Base-by-base conservation (phyloP, 2,888 invertebrate species). In the Patella caerulea region DNA sequence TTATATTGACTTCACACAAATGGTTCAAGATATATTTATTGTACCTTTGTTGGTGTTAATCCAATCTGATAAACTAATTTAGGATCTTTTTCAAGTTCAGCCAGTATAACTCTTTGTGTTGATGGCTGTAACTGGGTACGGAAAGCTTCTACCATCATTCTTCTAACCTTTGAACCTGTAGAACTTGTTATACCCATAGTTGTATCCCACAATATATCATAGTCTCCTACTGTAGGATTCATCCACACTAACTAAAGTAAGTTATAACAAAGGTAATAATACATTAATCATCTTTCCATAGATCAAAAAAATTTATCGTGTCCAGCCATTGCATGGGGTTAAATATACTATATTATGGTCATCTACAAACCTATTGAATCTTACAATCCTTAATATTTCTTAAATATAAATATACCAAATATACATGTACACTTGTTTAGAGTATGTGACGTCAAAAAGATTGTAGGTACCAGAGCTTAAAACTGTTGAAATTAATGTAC, bases 11-110 rank as follows among this genome's bases (percentile, higher is more conserved):
- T 34, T 15, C 55, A 72, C n/a, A 59, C 56, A 4, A 19, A 19
- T n/a, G n/a, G n/a, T 12, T 65, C 17, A 19, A 5, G 19, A 19
- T 17, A n/a, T 17, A 9, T 65, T n/a, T 12, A n/a, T n/a, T 52
- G 83, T 87, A 95, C 95, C 92, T 96, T 96, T 72, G 94, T 93
- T 15, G 97, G 96, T 2, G 96, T 96, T 73, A 96, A 93, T 73
- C 96, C 96, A 84, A 96, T 95, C 88, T 96, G 95, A 90, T 96
- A 95, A 0, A 98, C 97, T 55, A 98, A 93, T 90, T 95, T 95
- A 0, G 96, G 95, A 90, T 97, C 96, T 84, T 94, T 95, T 79
- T 96, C 95, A 53, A 98, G 92, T 88, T 97, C 95, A 0, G 94
- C 95, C 53, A 97, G 92, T 54, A 98, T 93, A 81, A 96, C 94